phyloP scores from a whole-genome alignment of 2,888 invertebrate genomes.

The Morinoia aosen region DNA sequence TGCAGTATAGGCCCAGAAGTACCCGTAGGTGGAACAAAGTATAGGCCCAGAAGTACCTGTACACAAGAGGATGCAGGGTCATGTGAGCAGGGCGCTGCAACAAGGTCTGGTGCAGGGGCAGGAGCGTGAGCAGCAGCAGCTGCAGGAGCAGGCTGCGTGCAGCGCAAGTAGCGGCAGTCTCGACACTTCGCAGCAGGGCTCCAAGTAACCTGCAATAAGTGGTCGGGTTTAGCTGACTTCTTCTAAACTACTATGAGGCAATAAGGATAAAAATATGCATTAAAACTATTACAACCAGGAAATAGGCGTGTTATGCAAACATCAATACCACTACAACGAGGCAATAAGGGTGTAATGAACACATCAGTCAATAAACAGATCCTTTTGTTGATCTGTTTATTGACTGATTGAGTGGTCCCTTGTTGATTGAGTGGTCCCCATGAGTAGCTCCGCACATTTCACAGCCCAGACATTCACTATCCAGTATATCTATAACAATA shows the following conservation, averaged over 20 bases:
- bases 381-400: too few relatives aligned
- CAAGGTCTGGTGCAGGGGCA: background rate
- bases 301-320: too few relatives aligned
- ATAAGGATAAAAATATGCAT: too few relatives aligned
- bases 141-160: constrained; percentile 42
- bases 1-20: too few relatives aligned
- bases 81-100: constrained; percentile 22
- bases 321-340: too few relatives aligned
- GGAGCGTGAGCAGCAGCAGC: constrained; percentile 26
- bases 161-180: background rate
- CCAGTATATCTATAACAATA: too few relatives aligned
- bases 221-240: background rate
- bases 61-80: background rate
- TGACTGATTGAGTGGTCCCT: background rate
- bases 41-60: background rate
- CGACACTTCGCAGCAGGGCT: constrained; percentile 9
- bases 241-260: too few relatives aligned
- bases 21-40: too few relatives aligned
- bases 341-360: background rate
- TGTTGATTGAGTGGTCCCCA: too few relatives aligned
- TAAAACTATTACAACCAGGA: too few relatives aligned
- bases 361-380: background rate
- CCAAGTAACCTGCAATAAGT: background rate
- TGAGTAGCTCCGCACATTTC: background rate
- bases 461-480: too few relatives aligned